phyloP scores from a whole-genome alignment of 92 coral and sea anemone species.

The Palythoa grandiflora region DNA sequence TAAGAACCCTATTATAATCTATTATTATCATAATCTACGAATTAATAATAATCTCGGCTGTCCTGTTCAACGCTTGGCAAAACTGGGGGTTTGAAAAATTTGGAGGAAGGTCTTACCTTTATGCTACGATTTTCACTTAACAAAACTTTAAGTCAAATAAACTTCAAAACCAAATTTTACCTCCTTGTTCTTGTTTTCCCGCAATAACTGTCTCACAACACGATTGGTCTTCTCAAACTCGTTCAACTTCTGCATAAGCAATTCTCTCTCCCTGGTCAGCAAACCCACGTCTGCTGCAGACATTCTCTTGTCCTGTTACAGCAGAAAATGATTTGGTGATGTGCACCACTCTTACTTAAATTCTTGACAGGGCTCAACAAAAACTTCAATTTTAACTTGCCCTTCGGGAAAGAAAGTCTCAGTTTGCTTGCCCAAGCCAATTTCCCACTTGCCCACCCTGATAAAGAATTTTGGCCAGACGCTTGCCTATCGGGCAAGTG shows the following conservation, averaged over 20 bases:
- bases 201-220: slow-evolving; percentile 81
- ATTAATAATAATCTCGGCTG: no score
- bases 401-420: no score
- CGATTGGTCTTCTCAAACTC: slow-evolving; percentile 96
- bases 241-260: slow-evolving; percentile 86
- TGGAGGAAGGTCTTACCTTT: not conserved
- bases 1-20: no score
- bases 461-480: no score
- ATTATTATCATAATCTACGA: no score
- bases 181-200: slow-evolving; percentile 89
- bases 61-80: no score
- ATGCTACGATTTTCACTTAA: not conserved
- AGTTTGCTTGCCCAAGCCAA: no score
- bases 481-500: no score
- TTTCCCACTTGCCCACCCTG: no score
- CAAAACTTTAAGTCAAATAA: not conserved
- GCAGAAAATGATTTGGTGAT: not conserved
- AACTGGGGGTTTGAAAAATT: no score
- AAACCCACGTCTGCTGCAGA: slow-evolving; percentile 88
- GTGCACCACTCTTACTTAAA: not conserved
- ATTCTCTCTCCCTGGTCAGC: slow-evolving; percentile 87
- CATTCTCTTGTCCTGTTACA: slow-evolving; percentile 86
- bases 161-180: slow-evolving; percentile 30
- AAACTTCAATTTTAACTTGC: no score
- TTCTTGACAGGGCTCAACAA: not conserved